Evolutionary conservation across 2,113 vertebrate genomes (phyloP).

Genomic region (Lipophrys pholis): DNA sequence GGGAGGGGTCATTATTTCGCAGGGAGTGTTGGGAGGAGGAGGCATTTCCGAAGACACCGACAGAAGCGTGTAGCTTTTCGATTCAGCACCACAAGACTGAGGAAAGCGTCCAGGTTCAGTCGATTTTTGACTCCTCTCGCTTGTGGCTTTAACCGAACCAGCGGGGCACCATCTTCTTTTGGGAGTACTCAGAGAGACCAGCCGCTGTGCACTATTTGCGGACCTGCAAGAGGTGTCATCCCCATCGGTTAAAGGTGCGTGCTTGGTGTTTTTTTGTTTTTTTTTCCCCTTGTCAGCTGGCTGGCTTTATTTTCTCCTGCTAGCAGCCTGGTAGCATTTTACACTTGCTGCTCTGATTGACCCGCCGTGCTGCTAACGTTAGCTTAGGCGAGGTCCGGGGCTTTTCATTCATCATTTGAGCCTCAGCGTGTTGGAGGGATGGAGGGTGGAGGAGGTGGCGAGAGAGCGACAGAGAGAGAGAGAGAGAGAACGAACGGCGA

Average conservation of each 20-base stretch:
- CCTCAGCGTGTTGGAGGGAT: constrained; percentile 11
- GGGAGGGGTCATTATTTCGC: constrained; percentile 83
- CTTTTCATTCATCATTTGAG: constrained; percentile 59
- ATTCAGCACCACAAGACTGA: constrained; percentile 79
- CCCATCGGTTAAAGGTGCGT: constrained; percentile 63
- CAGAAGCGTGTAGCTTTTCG: constrained; percentile 76
- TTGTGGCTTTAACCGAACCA: constrained; percentile 26
- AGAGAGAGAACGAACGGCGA: too few species aligned
- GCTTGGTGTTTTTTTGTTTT: constrained; percentile 30
- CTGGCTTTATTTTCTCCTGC: constrained; percentile 29
- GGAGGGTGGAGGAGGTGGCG: too few species aligned
- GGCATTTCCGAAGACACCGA: constrained; percentile 76
- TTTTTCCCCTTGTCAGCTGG: constrained; percentile 33
- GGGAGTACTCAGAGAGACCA: constrained; percentile 64
- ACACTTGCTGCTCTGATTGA: constrained; percentile 61
- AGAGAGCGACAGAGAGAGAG: too few species aligned
- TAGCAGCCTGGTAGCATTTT: constrained; percentile 60
- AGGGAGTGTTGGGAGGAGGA: constrained; percentile 68
- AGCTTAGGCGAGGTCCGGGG: constrained; percentile 77
- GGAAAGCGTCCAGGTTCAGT: constrained; percentile 76
- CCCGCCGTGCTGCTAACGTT: constrained; percentile 62
- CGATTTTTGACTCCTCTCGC: constrained; percentile 46
- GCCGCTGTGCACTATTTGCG: constrained; percentile 60
- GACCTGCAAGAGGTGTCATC: constrained; percentile 65
- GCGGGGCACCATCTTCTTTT: constrained; percentile 43